phyloP scores from a whole-genome alignment of 2,888 invertebrate species.

The Dysmachus trigonus region DNA sequence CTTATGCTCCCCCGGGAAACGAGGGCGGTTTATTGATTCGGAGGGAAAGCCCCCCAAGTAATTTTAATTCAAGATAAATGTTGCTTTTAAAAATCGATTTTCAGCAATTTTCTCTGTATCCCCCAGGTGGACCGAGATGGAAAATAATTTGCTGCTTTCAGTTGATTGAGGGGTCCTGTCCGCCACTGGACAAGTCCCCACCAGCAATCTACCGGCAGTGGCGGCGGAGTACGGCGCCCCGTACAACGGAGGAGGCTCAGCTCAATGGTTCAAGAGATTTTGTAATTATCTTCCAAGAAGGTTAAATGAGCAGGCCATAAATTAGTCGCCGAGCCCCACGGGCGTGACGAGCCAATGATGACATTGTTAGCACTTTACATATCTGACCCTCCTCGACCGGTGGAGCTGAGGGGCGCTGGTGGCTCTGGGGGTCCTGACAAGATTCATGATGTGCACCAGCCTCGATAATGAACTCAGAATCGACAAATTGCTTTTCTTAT shows the following conservation, averaged over 20 bases:
- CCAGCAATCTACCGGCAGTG: background rate
- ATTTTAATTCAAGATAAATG: background rate
- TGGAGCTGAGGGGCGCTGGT: too few relatives aligned
- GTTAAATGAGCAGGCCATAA: background rate
- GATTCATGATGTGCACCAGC: background rate
- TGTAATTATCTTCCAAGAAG: background rate
- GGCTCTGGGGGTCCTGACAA: background rate
- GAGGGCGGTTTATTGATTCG: background rate
- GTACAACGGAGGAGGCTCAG: background rate
- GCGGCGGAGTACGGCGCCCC: too few relatives aligned
- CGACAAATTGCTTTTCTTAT: conserved; percentile 30
- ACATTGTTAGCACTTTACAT: conserved; percentile 1
- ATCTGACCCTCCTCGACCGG: background rate
- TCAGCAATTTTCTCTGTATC: background rate
- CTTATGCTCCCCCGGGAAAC: background rate
- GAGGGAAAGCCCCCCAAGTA: background rate
- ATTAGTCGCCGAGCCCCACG: background rate
- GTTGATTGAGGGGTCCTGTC: background rate
- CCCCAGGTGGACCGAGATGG: background rate
- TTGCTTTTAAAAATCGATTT: background rate
- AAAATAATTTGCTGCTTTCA: background rate
- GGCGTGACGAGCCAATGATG: background rate
- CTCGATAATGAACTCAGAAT: background rate
- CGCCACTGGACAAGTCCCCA: background rate
- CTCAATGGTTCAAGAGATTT: background rate